A percentile compares a stretch with the other conserved stretches of the same genome.
Evolutionary conservation across 2,888 invertebrate genomes (phyloP).

Genomic region (Tipula confusa): DNA sequence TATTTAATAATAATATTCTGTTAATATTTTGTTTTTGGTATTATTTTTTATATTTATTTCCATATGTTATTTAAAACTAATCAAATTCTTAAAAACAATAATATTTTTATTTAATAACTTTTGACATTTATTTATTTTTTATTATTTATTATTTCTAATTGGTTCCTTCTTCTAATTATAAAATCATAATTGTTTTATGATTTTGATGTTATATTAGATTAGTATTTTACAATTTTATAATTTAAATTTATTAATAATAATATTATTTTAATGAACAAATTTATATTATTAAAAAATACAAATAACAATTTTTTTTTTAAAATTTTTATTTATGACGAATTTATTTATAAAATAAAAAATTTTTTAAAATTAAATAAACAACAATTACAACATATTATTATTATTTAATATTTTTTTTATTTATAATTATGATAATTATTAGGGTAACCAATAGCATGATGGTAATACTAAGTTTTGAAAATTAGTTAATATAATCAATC

Average conservation of each 20-base stretch:
- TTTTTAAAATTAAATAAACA: neutral
- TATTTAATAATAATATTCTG: neutral
- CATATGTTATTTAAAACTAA: neutral
- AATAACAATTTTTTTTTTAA: neutral
- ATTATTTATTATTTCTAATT: neutral
- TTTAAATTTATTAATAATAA: neutral
- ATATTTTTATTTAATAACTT: neutral
- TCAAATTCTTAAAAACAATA: neutral
- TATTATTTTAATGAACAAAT: neutral
- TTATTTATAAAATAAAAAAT: too few relatives aligned
- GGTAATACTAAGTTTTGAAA: too few relatives aligned
- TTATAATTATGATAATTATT: conserved; percentile 6
- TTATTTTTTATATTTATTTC: neutral
- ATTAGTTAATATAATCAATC: too few relatives aligned
- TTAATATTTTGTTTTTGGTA: neutral
- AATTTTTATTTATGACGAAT: too few relatives aligned
- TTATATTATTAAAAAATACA: neutral
- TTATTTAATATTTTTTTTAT: neutral
- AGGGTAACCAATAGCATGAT: too few relatives aligned
- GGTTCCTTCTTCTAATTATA: neutral
- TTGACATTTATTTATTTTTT: too few relatives aligned
- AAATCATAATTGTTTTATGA: neutral
- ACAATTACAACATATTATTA: neutral
- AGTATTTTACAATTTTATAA: neutral
- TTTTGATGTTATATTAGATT: neutral